Evolutionary conservation across 64 coral and sea anemone species (phyloP).

Genomic region (Astreopora myriophthalma): DNA sequence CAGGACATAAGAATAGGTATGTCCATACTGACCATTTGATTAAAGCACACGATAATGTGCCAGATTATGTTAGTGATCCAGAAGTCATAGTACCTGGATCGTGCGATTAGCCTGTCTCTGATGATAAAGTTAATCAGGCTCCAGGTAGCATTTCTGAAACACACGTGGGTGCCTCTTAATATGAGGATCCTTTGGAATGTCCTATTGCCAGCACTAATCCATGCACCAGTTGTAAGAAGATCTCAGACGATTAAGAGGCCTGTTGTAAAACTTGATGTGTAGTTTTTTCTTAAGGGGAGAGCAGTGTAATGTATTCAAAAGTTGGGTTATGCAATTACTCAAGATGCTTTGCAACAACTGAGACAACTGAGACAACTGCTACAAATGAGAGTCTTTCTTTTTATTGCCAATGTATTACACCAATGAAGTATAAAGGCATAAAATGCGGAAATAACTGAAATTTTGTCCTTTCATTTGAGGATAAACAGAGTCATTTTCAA

Average conservation of each 20-base stretch:
- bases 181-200: not conserved
- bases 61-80: constrained; percentile 13
- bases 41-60: constrained; percentile 63
- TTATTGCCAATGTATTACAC: too few species aligned
- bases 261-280: constrained; percentile 62
- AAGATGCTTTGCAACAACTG: not conserved
- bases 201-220: not conserved
- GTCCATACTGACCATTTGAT: constrained; percentile 84
- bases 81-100: constrained; percentile 61
- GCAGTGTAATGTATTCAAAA: not conserved
- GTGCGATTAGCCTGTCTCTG: not conserved
- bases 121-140: not conserved
- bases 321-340: not conserved
- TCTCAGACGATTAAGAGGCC: constrained; percentile 68
- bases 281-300: not conserved
- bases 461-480: too few species aligned
- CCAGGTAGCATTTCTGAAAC: not conserved
- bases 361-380: too few species aligned
- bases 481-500: too few species aligned
- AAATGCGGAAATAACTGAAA: too few species aligned
- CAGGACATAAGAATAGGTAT: constrained; percentile 65
- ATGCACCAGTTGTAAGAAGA: constrained; percentile 20
- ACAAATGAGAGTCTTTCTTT: too few species aligned
- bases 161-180: not conserved
- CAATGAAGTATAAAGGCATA: too few species aligned